These are phyloP conservation scores for Mustela erminea DNA, from an alignment of 2,797 vertebrate genomes.

Conservation along the genomic window DNA sequence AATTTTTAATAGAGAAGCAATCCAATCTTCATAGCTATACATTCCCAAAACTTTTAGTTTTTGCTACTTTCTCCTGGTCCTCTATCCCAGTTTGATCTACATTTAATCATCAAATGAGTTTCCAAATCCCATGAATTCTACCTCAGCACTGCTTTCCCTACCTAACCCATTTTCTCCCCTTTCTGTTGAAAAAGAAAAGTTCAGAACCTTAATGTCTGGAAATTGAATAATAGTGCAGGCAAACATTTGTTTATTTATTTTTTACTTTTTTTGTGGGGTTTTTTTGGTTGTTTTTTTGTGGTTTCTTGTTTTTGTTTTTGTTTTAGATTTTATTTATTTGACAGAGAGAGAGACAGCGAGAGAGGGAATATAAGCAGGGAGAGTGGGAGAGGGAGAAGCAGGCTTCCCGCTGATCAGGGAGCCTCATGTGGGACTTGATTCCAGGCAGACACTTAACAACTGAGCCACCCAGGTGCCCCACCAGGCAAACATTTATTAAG, in stretches of 20 bases:
- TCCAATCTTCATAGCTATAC: not conserved
- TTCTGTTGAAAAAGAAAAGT: not conserved
- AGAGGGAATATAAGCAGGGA: too few species aligned
- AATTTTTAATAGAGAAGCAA: constrained; percentile 33
- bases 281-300: too few species aligned
- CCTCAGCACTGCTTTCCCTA: not conserved
- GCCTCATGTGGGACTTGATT: too few species aligned
- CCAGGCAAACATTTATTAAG: not conserved
- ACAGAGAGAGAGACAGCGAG: too few species aligned
- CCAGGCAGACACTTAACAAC: too few species aligned
- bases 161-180: not conserved
- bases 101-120: constrained; percentile 27
- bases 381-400: too few species aligned
- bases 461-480: too few species aligned
- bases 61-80: not conserved
- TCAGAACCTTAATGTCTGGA: not conserved
- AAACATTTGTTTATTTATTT: not conserved
- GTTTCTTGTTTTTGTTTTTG: too few species aligned
- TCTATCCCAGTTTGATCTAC: not conserved
- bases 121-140: not conserved
- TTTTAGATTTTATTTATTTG: too few species aligned
- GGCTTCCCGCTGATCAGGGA: too few species aligned
- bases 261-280: too few species aligned
- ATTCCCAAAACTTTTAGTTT: constrained; percentile 23
- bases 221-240: not conserved